Conservation (phyloP, 2,113 vertebrate species). For the Hippocampus mohnikei region DNA sequence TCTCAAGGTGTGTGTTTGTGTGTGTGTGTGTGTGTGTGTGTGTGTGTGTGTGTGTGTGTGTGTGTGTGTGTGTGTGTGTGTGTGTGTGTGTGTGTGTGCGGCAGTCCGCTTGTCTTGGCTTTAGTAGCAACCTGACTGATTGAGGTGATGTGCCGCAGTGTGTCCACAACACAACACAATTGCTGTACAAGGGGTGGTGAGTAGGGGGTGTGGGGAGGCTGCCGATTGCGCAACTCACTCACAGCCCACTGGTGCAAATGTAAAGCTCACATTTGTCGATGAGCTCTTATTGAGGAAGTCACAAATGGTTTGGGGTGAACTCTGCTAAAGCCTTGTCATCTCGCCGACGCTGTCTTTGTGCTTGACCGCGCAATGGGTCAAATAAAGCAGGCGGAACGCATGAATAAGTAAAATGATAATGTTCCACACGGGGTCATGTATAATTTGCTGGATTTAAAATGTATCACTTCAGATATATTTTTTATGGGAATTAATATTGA, state of each 20-base stretch:
- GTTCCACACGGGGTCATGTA: background rate
- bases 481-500: background rate
- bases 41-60: too few relatives aligned
- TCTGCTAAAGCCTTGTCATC: background rate
- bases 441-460: slow-evolving; percentile 5
- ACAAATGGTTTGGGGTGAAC: slow-evolving; percentile 6
- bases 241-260: slow-evolving; percentile 36
- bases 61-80: too few relatives aligned
- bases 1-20: slow-evolving; percentile 17
- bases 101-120: background rate
- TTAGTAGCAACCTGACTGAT: slow-evolving; percentile 60
- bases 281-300: background rate
- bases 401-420: slow-evolving; percentile 1
- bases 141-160: slow-evolving; percentile 72
- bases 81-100: background rate
- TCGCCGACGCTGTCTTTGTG: background rate
- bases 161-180: slow-evolving; percentile 58
- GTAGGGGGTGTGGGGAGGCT: background rate
- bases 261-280: slow-evolving; percentile 10
- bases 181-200: slow-evolving; percentile 11
- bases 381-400: background rate
- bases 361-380: background rate
- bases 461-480: background rate
- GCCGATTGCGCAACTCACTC: slow-evolving; percentile 49
- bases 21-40: too few relatives aligned